Evolutionary conservation across 2,113 vertebrate species (phyloP).

Genomic region (Semnornis frantzii): DNA sequence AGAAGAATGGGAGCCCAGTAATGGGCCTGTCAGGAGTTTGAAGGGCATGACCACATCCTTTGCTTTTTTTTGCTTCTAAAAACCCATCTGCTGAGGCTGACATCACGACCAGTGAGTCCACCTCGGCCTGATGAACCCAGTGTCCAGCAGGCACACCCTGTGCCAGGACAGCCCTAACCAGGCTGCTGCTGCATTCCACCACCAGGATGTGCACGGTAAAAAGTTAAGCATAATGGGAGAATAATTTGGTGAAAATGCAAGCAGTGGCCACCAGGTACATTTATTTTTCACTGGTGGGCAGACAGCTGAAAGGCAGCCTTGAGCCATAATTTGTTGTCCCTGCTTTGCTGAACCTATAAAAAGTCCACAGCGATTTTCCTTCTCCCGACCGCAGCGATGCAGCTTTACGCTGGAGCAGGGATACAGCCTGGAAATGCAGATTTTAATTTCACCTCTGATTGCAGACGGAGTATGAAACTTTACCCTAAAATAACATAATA

Average conservation of each 20-base stretch:
- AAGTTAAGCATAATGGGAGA: slow-evolving; percentile 39
- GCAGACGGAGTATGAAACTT: slow-evolving; percentile 36
- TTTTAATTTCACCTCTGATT: slow-evolving; percentile 68
- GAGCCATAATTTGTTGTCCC: slow-evolving; percentile 28
- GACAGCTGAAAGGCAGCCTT: slow-evolving; percentile 13
- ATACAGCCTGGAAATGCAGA: slow-evolving; percentile 57
- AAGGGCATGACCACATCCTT: background rate
- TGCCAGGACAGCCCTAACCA: background rate
- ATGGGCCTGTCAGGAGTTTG: slow-evolving; percentile 22
- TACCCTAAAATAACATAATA: slow-evolving; percentile 45
- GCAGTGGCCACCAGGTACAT: slow-evolving; percentile 8
- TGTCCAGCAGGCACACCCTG: background rate
- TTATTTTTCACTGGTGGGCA: slow-evolving; percentile 50
- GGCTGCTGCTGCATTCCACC: background rate
- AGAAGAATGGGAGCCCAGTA: slow-evolving; percentile 66
- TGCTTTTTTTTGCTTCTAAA: slow-evolving; percentile 5
- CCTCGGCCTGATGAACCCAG: background rate
- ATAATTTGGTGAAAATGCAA: slow-evolving; percentile 17
- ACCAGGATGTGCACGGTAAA: background rate
- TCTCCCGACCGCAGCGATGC: slow-evolving; percentile 9
- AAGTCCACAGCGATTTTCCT: background rate
- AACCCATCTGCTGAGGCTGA: slow-evolving; percentile 13
- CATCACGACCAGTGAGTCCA: slow-evolving; percentile 12
- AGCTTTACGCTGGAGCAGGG: slow-evolving; percentile 30
- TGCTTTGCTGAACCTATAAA: slow-evolving; percentile 41